These are phyloP conservation scores for Furcula furcula DNA, from an alignment of 2,888 invertebrate species.

Conservation along the genomic window DNA sequence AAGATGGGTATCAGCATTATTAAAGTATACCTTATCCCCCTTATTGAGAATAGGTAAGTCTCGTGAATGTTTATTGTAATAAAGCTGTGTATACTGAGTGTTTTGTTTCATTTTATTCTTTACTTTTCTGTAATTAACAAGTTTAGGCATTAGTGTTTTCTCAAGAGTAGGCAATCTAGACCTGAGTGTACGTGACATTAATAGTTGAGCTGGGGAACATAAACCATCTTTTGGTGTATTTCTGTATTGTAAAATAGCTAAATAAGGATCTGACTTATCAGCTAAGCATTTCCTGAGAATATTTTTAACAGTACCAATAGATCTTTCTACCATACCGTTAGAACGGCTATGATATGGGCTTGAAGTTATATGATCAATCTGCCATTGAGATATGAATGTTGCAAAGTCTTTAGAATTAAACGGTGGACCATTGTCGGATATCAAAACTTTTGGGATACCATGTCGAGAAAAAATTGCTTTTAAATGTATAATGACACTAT, in stretches of 20 bases:
- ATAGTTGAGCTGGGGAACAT: conserved; percentile 5
- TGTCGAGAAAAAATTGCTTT: neutral
- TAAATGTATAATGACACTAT: neutral
- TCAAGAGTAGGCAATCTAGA: neutral
- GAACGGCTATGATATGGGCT: conserved; percentile 4
- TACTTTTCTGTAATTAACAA: neutral
- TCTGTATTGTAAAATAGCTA: conserved; percentile 4
- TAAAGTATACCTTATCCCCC: conserved; percentile 3
- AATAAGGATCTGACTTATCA: conserved; percentile 4
- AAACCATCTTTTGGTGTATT: conserved; percentile 3
- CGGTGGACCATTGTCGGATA: conserved; percentile 7
- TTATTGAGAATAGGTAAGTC: neutral
- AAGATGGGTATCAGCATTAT: no score
- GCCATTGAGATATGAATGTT: conserved; percentile 1
- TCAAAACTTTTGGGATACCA: neutral
- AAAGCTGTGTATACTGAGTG: neutral
- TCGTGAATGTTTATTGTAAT: conserved; percentile 1
- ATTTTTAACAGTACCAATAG: conserved; percentile 3
- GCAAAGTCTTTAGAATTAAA: conserved; percentile 5
- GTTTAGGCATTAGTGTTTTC: neutral
- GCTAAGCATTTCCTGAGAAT: conserved; percentile 3
- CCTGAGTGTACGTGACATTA: conserved; percentile 1
- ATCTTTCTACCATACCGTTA: conserved; percentile 5
- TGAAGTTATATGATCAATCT: conserved; percentile 4
- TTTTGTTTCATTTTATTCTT: conserved; percentile 3